Base-by-base conservation (phyloP, 1,140 invertebrate genomes). In the Ooceraea biroi region DNA sequence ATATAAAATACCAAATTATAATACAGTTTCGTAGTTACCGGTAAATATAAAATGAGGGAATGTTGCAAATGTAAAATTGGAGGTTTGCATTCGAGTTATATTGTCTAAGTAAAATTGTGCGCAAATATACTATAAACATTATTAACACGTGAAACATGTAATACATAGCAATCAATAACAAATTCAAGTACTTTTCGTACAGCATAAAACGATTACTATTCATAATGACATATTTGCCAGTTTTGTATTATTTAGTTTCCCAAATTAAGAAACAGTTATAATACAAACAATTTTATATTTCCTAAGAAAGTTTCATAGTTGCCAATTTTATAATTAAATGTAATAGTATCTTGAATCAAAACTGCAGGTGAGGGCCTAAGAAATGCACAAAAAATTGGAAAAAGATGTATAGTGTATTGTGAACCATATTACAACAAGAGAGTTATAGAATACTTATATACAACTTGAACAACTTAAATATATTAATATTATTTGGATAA, bases 41-140 rank as follows among this genome's bases (percentile, higher is more conserved):
- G 22, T 57, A 52, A 65, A 69, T 69, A 57, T 46, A 69, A 69
- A 80, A 80, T 0, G 10, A 76, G 27, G 14, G 61, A 77, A 77
- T 22, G 0, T 69, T 69, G 50, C 63, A 69, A 80, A 80, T 69
- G 50, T 50, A 41, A 19, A 19, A 30, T 46, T 80, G 76, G 76
- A 78, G 69, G 63, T 78, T n/a, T n/a, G 57, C n/a, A 69, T 55
- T 78, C 14, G 17, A 68, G 17, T 44, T 57, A 57, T 44, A 68
- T 57, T 46, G n/a, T 80, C 36, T 69, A 69, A 44, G 36, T 36
- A 3, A 36, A 3, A 36, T 36, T 36, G 22, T 17, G 19, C 44
- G 22, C 27, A 69, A 69, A 78, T 55, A 78, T 12, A 68, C 50
- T 76, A 61, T 25, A 41, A 78, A 69, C 55, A 78, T 0, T 30